Evolutionary conservation across 2,797 vertebrate genomes (phyloP).

Genomic region (Thaleichthys pacificus): DNA sequence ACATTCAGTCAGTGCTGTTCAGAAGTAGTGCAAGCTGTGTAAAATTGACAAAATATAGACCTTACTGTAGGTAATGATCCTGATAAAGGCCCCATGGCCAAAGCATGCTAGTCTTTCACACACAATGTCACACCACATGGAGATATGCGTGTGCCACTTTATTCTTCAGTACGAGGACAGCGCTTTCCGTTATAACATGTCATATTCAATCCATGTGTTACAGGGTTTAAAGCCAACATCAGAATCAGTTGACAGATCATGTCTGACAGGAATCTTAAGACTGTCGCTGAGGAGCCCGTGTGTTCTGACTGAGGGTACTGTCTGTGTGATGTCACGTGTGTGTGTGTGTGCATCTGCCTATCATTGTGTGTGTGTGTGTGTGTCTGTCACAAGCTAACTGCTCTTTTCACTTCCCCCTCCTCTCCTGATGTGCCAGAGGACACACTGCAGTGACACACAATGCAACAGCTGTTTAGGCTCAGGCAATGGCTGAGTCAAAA

Average conservation of each 20-base stretch:
- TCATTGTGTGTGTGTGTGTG: too few relatives aligned
- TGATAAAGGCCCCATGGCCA: too few relatives aligned
- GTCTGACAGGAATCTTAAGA: slow-evolving; percentile 35
- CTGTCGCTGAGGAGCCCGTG: slow-evolving; percentile 20
- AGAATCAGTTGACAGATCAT: slow-evolving; percentile 28
- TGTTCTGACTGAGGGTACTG: slow-evolving; percentile 22
- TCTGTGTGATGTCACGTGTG: not conserved
- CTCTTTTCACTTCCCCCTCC: slow-evolving; percentile 12
- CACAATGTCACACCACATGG: too few relatives aligned
- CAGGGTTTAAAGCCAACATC: slow-evolving; percentile 18
- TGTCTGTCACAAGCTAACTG: slow-evolving; percentile 31
- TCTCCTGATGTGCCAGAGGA: slow-evolving; percentile 15
- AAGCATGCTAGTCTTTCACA: too few relatives aligned
- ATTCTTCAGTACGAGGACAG: too few relatives aligned
- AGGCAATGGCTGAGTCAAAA: slow-evolving; percentile 1
- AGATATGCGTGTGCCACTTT: too few relatives aligned
- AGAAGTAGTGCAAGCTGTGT: too few relatives aligned
- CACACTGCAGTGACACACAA: slow-evolving; percentile 17
- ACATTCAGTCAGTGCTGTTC: too few relatives aligned
- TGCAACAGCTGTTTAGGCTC: slow-evolving; percentile 31
- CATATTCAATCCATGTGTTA: too few relatives aligned
- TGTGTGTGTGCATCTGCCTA: not conserved
- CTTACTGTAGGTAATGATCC: too few relatives aligned
- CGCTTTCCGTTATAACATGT: too few relatives aligned
- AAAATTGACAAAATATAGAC: too few relatives aligned